Evolutionary conservation across 1,140 invertebrate genomes (phyloP).

Genomic region (Listronotus bonariensis): DNA sequence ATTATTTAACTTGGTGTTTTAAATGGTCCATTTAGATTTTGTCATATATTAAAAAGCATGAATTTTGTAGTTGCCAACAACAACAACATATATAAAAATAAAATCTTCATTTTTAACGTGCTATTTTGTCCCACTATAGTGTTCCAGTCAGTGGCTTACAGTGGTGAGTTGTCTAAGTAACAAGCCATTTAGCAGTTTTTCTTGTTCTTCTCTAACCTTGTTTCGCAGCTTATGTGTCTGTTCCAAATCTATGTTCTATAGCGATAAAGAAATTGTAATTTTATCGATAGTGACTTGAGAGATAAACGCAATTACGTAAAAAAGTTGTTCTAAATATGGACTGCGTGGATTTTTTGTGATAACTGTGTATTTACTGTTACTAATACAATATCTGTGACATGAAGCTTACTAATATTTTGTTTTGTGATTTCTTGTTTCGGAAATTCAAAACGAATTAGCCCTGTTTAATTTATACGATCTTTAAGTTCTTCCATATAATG

Average conservation of each 20-base stretch:
- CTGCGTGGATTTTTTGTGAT: background rate
- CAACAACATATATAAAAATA: background rate
- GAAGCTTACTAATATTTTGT: background rate
- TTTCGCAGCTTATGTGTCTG: constrained; percentile 20
- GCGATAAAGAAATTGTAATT: constrained; percentile 14
- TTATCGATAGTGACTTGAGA: constrained; percentile 3
- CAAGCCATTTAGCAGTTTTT: constrained; percentile 11
- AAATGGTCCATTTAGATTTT: too few relatives aligned
- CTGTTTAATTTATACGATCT: too few relatives aligned
- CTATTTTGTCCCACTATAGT: constrained; percentile 61
- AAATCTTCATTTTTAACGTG: constrained; percentile 36
- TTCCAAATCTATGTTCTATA: constrained; percentile 21
- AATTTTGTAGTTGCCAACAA: constrained; percentile 1
- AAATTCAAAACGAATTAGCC: too few relatives aligned
- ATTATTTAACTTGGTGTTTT: too few relatives aligned
- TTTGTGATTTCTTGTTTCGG: background rate
- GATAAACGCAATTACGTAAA: too few relatives aligned
- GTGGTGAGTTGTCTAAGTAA: constrained; percentile 74
- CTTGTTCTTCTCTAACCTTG: constrained; percentile 17
- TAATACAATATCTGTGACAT: constrained; percentile 25
- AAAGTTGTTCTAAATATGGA: constrained; percentile 2
- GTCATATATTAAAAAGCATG: too few relatives aligned
- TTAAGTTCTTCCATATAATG: too few relatives aligned
- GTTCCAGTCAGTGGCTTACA: constrained; percentile 93
- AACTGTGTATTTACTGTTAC: background rate